phyloP scores from a whole-genome alignment of 2,113 vertebrate species.

The Mastomys coucha region DNA sequence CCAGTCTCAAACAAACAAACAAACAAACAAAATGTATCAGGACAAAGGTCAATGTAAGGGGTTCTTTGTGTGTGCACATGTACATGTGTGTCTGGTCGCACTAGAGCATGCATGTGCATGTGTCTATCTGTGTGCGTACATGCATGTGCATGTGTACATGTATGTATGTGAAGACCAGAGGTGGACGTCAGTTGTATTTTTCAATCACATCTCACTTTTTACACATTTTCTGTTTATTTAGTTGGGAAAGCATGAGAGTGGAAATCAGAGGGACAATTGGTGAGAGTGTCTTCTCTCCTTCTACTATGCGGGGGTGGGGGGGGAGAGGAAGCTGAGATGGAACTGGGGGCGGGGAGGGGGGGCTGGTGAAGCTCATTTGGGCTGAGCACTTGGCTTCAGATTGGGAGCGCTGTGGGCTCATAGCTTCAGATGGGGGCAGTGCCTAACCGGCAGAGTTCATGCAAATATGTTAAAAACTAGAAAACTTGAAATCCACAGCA shows the following conservation, averaged over 20 bases:
- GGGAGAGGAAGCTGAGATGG: not conserved
- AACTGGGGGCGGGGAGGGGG: too few relatives aligned
- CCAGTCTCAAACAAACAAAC: not conserved
- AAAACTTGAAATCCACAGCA: not conserved
- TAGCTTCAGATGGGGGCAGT: not conserved
- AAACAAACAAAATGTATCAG: not conserved
- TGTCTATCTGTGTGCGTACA: not conserved
- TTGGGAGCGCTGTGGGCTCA: not conserved
- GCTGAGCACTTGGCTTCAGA: not conserved
- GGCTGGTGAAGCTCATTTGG: accelerated
- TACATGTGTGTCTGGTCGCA: not conserved
- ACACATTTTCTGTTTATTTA: not conserved
- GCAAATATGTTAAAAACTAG: not conserved
- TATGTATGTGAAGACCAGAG: not conserved
- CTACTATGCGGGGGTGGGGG: too few relatives aligned
- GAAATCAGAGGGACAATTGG: not conserved
- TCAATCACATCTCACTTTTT: not conserved
- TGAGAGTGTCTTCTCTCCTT: not conserved
- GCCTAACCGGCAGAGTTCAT: not conserved
- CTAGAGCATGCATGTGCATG: not conserved
- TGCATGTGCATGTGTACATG: too few relatives aligned
- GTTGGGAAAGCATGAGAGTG: not conserved
- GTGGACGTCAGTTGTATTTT: too few relatives aligned
- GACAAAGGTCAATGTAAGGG: not conserved
- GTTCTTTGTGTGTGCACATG: too few relatives aligned